Conservation (phyloP, 2,797 vertebrate species). For the Rhinoraja longicauda region DNA sequence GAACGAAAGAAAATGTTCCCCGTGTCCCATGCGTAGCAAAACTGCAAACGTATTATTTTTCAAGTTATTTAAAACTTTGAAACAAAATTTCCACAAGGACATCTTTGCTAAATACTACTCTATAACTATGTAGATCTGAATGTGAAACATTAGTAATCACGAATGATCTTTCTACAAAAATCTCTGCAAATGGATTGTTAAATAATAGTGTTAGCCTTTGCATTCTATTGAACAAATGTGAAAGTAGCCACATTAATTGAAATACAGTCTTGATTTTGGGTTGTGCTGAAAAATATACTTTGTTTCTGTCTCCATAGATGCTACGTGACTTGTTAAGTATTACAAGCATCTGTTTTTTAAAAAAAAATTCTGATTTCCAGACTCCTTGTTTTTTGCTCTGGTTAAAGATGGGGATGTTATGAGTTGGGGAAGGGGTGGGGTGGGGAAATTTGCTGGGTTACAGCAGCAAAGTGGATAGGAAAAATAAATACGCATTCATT, state of each 20-base stretch:
- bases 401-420: not conserved
- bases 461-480: too few species aligned
- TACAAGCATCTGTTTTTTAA: not conserved
- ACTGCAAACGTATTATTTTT: not conserved
- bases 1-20: not conserved
- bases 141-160: not conserved
- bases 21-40: not conserved
- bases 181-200: not conserved
- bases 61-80: not conserved
- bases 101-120: not conserved
- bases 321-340: not conserved
- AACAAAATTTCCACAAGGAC: not conserved
- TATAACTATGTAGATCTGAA: not conserved
- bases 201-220: not conserved
- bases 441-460: too few species aligned
- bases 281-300: not conserved
- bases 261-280: too few species aligned
- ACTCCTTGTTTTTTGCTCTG: not conserved
- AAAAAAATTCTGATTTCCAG: not conserved
- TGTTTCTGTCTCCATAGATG: not conserved
- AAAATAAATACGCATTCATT: too few species aligned
- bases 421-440: too few species aligned
- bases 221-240: not conserved
- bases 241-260: not conserved
- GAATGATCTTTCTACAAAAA: not conserved